phyloP scores from a whole-genome alignment of 2,797 vertebrate species.

The Perodicticus potto region DNA sequence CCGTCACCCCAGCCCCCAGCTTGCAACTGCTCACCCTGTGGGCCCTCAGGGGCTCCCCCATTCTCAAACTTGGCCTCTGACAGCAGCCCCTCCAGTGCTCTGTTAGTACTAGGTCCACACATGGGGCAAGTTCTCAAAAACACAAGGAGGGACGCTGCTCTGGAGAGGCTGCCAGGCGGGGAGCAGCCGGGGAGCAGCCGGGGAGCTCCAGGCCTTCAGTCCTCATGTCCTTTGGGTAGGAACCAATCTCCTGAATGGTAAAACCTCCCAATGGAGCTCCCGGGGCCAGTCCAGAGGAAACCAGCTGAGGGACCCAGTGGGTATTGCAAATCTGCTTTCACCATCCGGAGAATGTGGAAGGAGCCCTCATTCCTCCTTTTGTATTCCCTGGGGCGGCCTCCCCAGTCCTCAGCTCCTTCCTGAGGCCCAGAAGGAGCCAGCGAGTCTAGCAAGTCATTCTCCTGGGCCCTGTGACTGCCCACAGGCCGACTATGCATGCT shows the following conservation, averaged over 20 bases:
- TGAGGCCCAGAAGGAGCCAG: background rate
- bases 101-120: accelerated
- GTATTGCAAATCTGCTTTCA: background rate
- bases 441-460: background rate
- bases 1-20: background rate
- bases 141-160: background rate
- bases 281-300: background rate
- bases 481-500: background rate
- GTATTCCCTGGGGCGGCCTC: background rate
- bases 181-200: background rate
- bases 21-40: background rate
- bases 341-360: background rate
- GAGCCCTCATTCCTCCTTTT: background rate
- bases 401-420: background rate
- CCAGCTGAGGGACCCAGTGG: background rate
- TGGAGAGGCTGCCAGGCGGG: background rate
- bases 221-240: background rate
- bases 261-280: background rate
- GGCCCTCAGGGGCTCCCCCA: background rate
- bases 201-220: too few species aligned
- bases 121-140: background rate
- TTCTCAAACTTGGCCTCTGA: background rate
- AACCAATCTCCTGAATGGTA: background rate
- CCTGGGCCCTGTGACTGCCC: background rate
- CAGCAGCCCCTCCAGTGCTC: background rate